These are phyloP conservation scores for Thunnus albacares DNA, from an alignment of 2,797 vertebrate genomes.

Conservation along the genomic window DNA sequence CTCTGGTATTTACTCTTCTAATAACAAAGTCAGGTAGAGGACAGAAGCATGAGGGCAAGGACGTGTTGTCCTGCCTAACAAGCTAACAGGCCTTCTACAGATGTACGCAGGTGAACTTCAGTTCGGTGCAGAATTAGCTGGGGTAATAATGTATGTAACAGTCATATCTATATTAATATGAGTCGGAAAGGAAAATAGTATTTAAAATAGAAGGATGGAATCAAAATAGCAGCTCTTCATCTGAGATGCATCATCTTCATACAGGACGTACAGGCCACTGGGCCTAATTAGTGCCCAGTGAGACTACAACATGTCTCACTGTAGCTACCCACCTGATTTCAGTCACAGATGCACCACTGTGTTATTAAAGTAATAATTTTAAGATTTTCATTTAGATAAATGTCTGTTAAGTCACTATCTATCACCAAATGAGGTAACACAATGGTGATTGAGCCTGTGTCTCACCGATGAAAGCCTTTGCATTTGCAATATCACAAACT, in stretches of 20 bases:
- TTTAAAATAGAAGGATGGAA: background rate
- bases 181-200: background rate
- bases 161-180: background rate
- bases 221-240: constrained; percentile 23
- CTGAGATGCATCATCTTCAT: constrained; percentile 24
- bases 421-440: too few species aligned
- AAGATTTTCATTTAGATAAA: too few species aligned
- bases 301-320: constrained; percentile 19
- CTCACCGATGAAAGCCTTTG: too few species aligned
- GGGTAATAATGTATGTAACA: constrained; percentile 9
- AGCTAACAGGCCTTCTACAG: constrained; percentile 41
- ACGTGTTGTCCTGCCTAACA: constrained; percentile 49
- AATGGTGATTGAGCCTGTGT: too few species aligned
- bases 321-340: constrained; percentile 37
- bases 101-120: background rate
- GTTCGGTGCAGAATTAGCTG: background rate
- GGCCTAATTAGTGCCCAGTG: constrained; percentile 57
- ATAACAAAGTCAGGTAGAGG: constrained; percentile 76
- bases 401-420: too few species aligned
- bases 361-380: constrained; percentile 21
- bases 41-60: constrained; percentile 46
- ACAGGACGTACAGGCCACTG: constrained; percentile 3
- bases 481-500: too few species aligned
- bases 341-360: constrained; percentile 16
- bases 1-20: constrained; percentile 72